Evolutionary conservation across 2,113 vertebrate genomes (phyloP).

Genomic region (Triplophysa siluroides): DNA sequence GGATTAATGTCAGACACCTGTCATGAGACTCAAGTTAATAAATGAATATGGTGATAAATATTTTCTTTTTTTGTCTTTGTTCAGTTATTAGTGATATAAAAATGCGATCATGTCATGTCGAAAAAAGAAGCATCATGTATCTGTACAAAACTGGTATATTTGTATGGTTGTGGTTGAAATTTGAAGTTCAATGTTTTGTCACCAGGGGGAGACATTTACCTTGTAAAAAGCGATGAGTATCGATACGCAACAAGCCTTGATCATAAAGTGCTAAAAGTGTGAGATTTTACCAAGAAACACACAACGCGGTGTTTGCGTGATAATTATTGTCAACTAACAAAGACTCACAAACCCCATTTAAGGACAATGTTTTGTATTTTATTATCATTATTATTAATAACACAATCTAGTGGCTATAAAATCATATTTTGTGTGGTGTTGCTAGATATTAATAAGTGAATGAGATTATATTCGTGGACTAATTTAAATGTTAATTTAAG

Average conservation of each 20-base stretch:
- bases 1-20: neutral
- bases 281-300: neutral
- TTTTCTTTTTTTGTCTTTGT: constrained; percentile 10
- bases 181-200: constrained; percentile 37
- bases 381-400: no score
- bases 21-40: constrained; percentile 35
- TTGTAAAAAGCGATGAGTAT: constrained; percentile 44
- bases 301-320: neutral
- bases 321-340: no score
- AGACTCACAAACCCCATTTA: no score
- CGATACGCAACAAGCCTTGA: neutral
- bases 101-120: no score
- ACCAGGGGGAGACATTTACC: constrained; percentile 64
- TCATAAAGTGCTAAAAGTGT: no score
- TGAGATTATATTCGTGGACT: no score
- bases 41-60: constrained; percentile 31
- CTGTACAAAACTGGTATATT: neutral
- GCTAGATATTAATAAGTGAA: no score
- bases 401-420: no score
- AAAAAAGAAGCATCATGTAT: no score
- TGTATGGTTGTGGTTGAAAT: neutral
- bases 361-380: no score
- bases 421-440: no score
- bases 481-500: no score
- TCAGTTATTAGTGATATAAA: neutral